phyloP scores from a whole-genome alignment of 1,140 invertebrate species.

The Amphibalanus amphitrite region DNA sequence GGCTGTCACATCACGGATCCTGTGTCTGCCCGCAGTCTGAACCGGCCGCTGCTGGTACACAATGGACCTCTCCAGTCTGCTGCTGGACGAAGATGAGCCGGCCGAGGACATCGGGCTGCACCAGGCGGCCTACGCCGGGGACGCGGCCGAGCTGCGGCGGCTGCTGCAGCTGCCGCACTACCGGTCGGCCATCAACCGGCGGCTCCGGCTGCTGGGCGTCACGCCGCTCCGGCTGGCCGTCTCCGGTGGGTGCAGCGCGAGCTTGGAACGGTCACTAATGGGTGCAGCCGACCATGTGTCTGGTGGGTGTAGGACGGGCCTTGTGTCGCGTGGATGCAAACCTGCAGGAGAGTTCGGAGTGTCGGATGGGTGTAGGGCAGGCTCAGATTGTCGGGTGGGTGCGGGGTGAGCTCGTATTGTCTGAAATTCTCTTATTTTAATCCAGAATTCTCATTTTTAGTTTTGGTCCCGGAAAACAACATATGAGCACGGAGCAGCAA shows the following conservation, averaged over 20 bases:
- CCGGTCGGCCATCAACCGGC: constrained; percentile 11
- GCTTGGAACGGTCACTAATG: neutral
- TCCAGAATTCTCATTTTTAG: too few relatives aligned
- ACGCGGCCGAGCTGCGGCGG: constrained; percentile 7
- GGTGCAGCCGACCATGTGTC: neutral
- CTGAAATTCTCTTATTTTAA: too few relatives aligned
- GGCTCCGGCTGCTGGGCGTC: constrained; percentile 15
- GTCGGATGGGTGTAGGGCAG: neutral
- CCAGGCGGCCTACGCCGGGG: constrained; percentile 13
- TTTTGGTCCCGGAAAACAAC: too few relatives aligned
- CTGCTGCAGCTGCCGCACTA: constrained; percentile 2
- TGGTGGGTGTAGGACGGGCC: neutral
- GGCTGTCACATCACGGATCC: too few relatives aligned
- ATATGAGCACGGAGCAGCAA: too few relatives aligned
- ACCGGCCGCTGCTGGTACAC: too few relatives aligned
- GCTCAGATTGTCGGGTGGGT: too few relatives aligned
- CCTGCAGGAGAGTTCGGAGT: neutral
- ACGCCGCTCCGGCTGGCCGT: constrained; percentile 20
- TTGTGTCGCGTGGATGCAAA: neutral
- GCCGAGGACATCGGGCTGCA: constrained; percentile 17
- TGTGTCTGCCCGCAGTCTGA: too few relatives aligned
- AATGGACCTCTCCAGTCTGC: constrained; percentile 14
- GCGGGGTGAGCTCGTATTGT: too few relatives aligned
- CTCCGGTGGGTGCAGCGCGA: constrained; percentile 15
- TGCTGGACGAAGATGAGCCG: constrained; percentile 15